These are phyloP conservation scores for Vultur gryphus DNA, from an alignment of 2,797 vertebrate species.

Conservation along the genomic window DNA sequence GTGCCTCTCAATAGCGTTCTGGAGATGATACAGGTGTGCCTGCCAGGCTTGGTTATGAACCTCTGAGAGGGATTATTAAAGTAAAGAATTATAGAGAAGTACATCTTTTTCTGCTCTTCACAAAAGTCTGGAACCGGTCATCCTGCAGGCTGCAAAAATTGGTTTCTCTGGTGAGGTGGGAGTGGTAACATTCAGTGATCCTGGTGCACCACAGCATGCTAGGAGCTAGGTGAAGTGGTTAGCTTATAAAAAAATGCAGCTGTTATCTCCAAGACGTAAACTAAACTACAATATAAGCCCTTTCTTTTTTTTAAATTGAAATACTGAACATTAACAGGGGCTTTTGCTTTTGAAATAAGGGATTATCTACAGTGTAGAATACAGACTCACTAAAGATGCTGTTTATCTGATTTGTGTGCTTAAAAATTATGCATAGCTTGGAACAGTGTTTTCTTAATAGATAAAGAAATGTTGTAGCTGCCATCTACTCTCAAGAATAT, in stretches of 20 bases:
- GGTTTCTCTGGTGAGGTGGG: background rate
- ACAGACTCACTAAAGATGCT: background rate
- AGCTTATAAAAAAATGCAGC: background rate
- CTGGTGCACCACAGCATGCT: background rate
- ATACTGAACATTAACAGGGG: rapidly evolving
- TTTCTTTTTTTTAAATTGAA: no score
- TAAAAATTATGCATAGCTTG: background rate
- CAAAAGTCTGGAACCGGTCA: background rate
- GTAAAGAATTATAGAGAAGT: no score
- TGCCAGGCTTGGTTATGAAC: background rate
- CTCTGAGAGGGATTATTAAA: background rate
- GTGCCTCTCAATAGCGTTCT: rapidly evolving
- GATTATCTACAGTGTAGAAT: background rate
- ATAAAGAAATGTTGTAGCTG: background rate
- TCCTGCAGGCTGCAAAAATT: background rate
- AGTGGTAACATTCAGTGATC: background rate
- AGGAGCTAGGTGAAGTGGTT: background rate
- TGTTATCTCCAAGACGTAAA: rapidly evolving
- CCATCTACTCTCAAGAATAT: background rate
- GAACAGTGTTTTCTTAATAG: background rate
- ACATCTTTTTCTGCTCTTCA: background rate
- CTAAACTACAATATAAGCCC: rapidly evolving
- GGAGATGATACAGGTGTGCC: background rate
- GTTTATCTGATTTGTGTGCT: background rate
- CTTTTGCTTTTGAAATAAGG: background rate